Evolutionary conservation across 2,113 vertebrate genomes (phyloP).

Genomic region (Myrmecophaga tridactyla): DNA sequence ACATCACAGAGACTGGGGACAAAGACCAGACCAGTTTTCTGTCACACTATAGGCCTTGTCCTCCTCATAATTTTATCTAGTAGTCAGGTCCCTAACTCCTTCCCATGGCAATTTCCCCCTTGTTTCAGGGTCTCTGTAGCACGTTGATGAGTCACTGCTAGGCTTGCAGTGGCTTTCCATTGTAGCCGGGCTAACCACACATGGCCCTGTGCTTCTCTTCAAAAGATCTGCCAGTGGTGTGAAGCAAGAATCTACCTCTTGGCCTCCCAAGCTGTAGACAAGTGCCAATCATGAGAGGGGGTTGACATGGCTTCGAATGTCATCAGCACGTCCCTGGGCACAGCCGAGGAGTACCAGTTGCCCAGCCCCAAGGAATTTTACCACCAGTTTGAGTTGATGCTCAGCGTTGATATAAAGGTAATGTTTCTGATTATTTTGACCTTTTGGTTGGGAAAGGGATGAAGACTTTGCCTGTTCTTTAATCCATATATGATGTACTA

Average conservation of each 20-base stretch:
- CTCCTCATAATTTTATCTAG: not conserved
- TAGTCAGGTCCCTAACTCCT: not conserved
- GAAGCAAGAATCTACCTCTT: conserved; percentile 95
- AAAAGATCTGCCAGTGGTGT: conserved; percentile 94
- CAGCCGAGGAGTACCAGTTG: conserved; percentile 88
- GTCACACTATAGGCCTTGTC: not conserved
- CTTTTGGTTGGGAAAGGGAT: not conserved
- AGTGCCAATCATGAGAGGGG: conserved; percentile 96
- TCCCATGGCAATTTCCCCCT: not conserved
- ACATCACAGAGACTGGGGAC: no score
- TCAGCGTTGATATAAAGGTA: conserved; percentile 92
- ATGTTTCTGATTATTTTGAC: not conserved
- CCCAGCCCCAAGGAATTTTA: conserved; percentile 90
- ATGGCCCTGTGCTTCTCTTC: conserved; percentile 53
- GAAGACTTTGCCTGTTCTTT: not conserved
- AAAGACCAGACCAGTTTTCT: no score
- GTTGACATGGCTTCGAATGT: conserved; percentile 92
- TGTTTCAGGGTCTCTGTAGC: not conserved
- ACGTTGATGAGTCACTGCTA: not conserved
- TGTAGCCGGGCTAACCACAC: not conserved
- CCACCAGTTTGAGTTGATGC: conserved; percentile 91
- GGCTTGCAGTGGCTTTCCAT: not conserved
- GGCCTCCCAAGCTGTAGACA: conserved; percentile 96
- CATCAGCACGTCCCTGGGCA: conserved; percentile 90
- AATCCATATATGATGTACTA: not conserved